These are phyloP conservation scores for Rhinoptilus africanus DNA, from an alignment of 2,113 vertebrate genomes.

Conservation along the genomic window DNA sequence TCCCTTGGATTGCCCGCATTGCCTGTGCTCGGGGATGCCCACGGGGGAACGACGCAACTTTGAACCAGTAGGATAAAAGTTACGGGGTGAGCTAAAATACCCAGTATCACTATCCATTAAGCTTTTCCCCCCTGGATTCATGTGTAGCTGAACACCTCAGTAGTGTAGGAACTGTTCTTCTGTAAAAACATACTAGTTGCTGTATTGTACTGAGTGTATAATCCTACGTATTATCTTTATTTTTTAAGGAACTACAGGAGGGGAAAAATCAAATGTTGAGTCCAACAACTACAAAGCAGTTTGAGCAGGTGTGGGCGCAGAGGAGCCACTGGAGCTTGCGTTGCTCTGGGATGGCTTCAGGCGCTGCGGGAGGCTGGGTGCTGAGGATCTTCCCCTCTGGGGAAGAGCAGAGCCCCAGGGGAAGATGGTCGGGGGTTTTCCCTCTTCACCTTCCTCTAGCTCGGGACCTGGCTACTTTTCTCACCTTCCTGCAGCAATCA, in stretches of 20 bases:
- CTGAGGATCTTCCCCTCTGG: background rate
- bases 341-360: background rate
- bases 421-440: background rate
- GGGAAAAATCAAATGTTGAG: background rate
- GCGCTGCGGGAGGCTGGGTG: fast-evolving
- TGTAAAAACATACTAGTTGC: background rate
- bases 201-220: background rate
- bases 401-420: background rate
- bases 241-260: background rate
- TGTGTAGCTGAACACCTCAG: fast-evolving
- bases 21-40: background rate
- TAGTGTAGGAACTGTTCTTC: background rate
- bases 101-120: fast-evolving
- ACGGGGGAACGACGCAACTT: fast-evolving
- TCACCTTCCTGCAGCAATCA: background rate
- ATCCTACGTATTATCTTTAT: background rate
- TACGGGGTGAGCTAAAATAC: background rate
- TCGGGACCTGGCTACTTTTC: fast-evolving
- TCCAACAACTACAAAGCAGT: background rate
- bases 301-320: background rate
- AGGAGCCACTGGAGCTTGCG: background rate
- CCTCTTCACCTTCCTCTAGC: background rate
- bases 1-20: background rate
- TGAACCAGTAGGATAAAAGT: background rate
- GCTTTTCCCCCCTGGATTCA: background rate